These are phyloP conservation scores for Portevinia maculata DNA, from an alignment of 2,888 invertebrate species.

Conservation along the genomic window DNA sequence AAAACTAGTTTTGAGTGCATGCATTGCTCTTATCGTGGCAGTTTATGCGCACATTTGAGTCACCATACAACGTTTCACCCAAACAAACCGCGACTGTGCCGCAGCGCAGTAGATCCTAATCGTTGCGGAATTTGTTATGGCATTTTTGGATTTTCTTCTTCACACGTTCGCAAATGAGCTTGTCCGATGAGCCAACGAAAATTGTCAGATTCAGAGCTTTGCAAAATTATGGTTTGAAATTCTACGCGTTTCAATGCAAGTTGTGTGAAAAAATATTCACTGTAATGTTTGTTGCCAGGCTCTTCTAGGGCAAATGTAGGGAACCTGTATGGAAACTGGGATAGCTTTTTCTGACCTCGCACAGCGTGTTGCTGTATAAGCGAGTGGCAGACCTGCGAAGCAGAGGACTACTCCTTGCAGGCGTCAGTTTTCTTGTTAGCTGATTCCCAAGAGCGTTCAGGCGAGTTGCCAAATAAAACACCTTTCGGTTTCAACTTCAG, in stretches of 20 bases:
- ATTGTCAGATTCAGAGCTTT: constrained; percentile 27
- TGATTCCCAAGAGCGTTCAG: too few relatives aligned
- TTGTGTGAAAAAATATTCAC: constrained; percentile 13
- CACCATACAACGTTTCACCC: constrained; percentile 31
- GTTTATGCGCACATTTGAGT: background rate
- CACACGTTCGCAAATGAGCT: background rate
- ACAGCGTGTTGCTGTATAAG: too few relatives aligned
- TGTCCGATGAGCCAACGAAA: constrained; percentile 35
- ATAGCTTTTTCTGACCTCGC: too few relatives aligned
- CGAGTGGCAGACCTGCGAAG: too few relatives aligned
- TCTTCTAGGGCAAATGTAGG: too few relatives aligned
- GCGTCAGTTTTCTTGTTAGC: too few relatives aligned
- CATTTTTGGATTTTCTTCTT: background rate
- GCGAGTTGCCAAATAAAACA: too few relatives aligned
- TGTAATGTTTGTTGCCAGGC: too few relatives aligned
- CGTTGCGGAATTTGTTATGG: constrained; percentile 48
- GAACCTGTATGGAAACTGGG: too few relatives aligned
- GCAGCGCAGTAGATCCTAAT: constrained; percentile 10
- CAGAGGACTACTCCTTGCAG: too few relatives aligned
- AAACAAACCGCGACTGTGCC: background rate
- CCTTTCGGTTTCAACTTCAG: too few relatives aligned
- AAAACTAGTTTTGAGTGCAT: constrained; percentile 7
- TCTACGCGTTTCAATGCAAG: constrained; percentile 6
- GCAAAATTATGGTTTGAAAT: constrained; percentile 28
- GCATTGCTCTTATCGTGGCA: constrained; percentile 23